phyloP scores from a whole-genome alignment of 2,113 vertebrate species.

The Semnornis frantzii region DNA sequence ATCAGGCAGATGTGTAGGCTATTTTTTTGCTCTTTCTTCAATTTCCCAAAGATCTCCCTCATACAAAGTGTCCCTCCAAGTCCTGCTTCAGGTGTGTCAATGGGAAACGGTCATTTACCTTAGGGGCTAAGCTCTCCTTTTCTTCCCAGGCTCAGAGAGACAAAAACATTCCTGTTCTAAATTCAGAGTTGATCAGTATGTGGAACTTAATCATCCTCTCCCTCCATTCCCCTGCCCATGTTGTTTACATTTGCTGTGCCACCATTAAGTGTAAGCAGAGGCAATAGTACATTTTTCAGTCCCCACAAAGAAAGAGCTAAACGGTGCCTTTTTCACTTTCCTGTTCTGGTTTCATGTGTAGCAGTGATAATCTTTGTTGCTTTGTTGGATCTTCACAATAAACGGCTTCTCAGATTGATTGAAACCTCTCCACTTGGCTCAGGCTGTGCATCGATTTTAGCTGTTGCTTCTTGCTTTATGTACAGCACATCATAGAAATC shows the following conservation, averaged over 20 bases:
- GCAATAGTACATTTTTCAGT: background rate
- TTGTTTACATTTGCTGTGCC: background rate
- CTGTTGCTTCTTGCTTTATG: constrained; percentile 52
- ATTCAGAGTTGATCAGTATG: background rate
- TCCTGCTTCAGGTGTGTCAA: background rate
- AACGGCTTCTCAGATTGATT: constrained; percentile 59
- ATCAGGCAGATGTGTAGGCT: background rate
- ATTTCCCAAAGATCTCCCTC: background rate
- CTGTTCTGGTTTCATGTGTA: background rate
- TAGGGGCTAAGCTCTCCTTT: background rate
- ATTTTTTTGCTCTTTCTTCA: background rate
- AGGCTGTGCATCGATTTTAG: constrained; percentile 62
- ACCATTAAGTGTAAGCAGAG: constrained; percentile 11
- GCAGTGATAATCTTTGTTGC: constrained; percentile 49
- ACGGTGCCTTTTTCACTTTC: constrained; percentile 29
- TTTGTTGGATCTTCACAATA: constrained; percentile 68
- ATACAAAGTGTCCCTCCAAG: background rate
- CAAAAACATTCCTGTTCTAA: background rate
- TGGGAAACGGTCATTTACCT: background rate
- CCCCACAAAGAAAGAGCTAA: background rate
- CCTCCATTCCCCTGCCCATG: background rate
- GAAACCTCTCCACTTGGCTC: constrained; percentile 44
- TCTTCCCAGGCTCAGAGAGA: background rate
- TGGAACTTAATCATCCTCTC: background rate
- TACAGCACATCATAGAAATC: constrained; percentile 57